Base-by-base conservation (phyloP, 1,140 invertebrate species). In the Caenorhabditis latens region DNA sequence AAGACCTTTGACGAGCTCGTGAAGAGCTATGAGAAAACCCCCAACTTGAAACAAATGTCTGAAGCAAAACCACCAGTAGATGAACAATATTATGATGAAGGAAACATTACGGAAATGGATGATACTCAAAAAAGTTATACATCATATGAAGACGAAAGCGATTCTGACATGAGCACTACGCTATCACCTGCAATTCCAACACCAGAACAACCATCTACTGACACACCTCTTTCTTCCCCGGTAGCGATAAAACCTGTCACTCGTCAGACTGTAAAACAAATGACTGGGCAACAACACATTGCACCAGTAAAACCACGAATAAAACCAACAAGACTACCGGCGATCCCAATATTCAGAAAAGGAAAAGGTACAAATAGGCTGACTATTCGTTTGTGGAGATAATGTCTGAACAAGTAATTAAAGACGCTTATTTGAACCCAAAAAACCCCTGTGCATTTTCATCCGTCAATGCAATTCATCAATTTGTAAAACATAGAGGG, bases 361-460 rank as follows among this genome's bases (percentile, higher is more conserved):
- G 55, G 55, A 19, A 58, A 58, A 58, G 55, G 55, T 58, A 58
- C 55, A 58, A 58, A 58, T 58, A 58, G 55, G 19, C 55, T 58
- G 6, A 19, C 19, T 19, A n/a, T 58, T 58, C 55, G 55, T 16
- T 19, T 58, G 55, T 58, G 55, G 55, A 16, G 19, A 58, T 16
- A n/a, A 58, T 58, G 55, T 16, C 55, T 19, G 55, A 58, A 58
- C 55, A n/a, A 7, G 13, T 58, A 19, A 58, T 58, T 16, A 11
- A 19, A 16, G 55, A 58, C 19, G 55, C 55, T n/a, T 58, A 58
- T 58, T n/a, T 58, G 19, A 58, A 58, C 19, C 55, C 55, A 16
- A 58, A 58, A n/a, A 58, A 58, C 55, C 55, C 55, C 6, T 58
- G 55, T 58, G 55, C 55, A n/a, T 58, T 58, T n/a, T 58, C 55